Conservation (phyloP, 1,140 invertebrate species). For the Drosophila arawakana region DNA sequence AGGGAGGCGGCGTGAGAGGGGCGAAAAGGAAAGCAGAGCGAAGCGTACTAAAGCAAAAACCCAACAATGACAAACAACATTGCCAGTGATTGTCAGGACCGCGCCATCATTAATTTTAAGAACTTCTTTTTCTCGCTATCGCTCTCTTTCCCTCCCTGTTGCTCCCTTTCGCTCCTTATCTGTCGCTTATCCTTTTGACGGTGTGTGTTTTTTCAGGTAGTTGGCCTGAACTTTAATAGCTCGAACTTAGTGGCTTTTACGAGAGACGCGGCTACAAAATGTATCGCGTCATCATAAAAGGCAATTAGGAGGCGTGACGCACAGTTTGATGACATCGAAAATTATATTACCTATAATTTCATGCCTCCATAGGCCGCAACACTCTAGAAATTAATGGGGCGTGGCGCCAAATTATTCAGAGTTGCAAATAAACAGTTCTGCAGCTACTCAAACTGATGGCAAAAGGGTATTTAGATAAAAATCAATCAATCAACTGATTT, state of each 20-base stretch:
- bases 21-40: conserved; percentile 3
- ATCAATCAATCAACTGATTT: neutral
- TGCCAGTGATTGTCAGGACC: conserved; percentile 57
- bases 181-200: conserved; percentile 44
- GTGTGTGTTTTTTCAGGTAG: conserved; percentile 53
- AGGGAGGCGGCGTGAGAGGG: neutral
- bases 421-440: conserved; percentile 32
- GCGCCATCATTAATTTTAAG: conserved; percentile 73
- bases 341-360: conserved; percentile 56
- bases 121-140: conserved; percentile 42
- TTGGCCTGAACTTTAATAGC: conserved; percentile 33
- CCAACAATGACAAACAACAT: conserved; percentile 53
- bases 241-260: neutral
- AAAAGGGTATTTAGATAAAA: neutral
- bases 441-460: neutral
- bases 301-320: conserved; percentile 72
- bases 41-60: conserved; percentile 38
- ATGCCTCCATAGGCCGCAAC: conserved; percentile 26
- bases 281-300: conserved; percentile 69
- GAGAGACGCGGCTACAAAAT: conserved; percentile 43
- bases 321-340: conserved; percentile 64
- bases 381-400: conserved; percentile 68
- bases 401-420: conserved; percentile 60
- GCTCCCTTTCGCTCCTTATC: neutral
- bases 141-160: conserved; percentile 1